Conservation (phyloP, 2,113 vertebrate genomes). For the Campylomormyrus tamandua region DNA sequence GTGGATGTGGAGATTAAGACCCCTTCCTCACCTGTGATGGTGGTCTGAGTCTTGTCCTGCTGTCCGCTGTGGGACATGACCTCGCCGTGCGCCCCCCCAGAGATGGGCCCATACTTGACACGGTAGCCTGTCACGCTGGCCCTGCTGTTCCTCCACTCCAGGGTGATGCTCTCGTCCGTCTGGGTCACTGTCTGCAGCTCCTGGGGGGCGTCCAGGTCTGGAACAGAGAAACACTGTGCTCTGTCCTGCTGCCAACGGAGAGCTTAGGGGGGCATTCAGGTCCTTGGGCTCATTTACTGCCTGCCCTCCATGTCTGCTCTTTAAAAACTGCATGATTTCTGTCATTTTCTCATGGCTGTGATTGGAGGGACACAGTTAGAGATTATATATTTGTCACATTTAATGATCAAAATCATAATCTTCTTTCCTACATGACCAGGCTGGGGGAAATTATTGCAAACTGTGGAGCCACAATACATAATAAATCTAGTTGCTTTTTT, state of each 20-base stretch:
- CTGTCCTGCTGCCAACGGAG: not conserved
- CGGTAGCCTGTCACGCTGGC: constrained; percentile 74
- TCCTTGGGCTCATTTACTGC: not conserved
- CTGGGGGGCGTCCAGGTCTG: constrained; percentile 84
- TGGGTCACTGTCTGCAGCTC: constrained; percentile 73
- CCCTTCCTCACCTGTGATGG: constrained; percentile 69
- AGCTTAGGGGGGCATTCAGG: not conserved
- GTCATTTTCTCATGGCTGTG: not conserved
- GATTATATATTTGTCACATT: not conserved
- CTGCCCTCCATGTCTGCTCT: not conserved
- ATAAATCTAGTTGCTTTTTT: not conserved
- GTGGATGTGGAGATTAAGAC: not conserved
- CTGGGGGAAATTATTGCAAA: not conserved
- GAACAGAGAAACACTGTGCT: constrained; percentile 11
- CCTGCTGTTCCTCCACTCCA: constrained; percentile 86
- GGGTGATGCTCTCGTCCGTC: constrained; percentile 83
- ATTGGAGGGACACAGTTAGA: not conserved
- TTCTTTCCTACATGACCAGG: not conserved
- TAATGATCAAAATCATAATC: not conserved
- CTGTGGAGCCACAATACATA: not conserved
- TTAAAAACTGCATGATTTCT: not conserved
- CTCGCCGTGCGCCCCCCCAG: constrained; percentile 84
- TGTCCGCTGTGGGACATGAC: constrained; percentile 68
- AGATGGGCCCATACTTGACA: constrained; percentile 88
- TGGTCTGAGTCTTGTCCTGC: constrained; percentile 72